Base-by-base conservation (phyloP, 2,888 invertebrate genomes). In the Xestia ashworthii region DNA sequence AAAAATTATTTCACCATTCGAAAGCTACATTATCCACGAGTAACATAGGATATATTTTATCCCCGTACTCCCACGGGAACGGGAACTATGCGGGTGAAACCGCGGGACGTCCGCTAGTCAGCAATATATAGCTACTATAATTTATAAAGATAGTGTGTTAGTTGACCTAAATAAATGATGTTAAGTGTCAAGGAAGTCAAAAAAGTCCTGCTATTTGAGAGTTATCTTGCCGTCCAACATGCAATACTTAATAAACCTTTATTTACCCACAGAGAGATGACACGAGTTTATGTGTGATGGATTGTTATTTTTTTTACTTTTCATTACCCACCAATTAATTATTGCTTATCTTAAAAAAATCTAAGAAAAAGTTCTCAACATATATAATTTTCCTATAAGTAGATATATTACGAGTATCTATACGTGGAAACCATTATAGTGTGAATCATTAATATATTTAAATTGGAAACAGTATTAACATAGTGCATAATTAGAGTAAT, bases 381-480 rank as follows among this genome's bases (percentile, higher is more conserved):
- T 9, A 44, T 6, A 44, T 44, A 44, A 44, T 9, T 44, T 9
- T 44, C 11, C n/a, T 55, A n/a, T n/a, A 55, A 1, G 5, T 9
- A 9, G 0, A 9, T 50, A 50, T 12, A 55, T n/a, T 8, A 6
- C 0, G 2, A 19, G 8, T 5, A 55, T 14, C n/a, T 25, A 25
- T 58, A 6, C 0, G 2, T 25, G 58, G 25, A 25, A 32, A 8
- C 32, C 60, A 60, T 32, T 60, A 58, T 25, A 58, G 6, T 6
- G 25, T 41, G 22, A 64, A 41, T 44, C 41, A 65, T n/a, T 38
- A 44, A n/a, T 44, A 65, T 44, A 65, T 65, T 65, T 65, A 65
- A 44, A 65, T 65, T 44, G n/a, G 14, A n/a, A 44, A 44, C n/a
- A 4, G n/a, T 65, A 46, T 44, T 65, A 44, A 44, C n/a, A 44